Percentiles rank a stretch among this genome's conserved stretches.
Conservation (phyloP, 2,113 vertebrate species). For the Pelobates fuscus region DNA sequence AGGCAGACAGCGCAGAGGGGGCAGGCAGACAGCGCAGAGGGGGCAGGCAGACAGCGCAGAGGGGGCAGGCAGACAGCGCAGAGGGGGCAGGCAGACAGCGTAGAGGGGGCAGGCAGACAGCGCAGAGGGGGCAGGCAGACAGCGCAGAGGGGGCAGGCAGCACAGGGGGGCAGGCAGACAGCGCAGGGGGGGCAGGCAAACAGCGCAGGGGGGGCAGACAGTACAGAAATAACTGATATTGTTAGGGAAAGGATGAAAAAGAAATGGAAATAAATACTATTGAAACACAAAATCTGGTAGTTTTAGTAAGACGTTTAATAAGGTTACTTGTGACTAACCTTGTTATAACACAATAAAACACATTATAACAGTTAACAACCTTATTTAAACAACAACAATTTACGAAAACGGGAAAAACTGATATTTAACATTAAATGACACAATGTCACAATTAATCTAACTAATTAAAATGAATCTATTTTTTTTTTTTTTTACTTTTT, state of each 20-base stretch:
- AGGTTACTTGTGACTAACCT: background rate
- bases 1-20: too few species aligned
- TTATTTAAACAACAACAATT: background rate
- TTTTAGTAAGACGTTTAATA: conserved; percentile 1
- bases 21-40: too few species aligned
- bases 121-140: too few species aligned
- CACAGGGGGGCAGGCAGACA: too few species aligned
- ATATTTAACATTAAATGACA: background rate
- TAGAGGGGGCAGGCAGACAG: too few species aligned
- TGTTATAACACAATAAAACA: background rate
- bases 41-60: too few species aligned
- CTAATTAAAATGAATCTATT: too few species aligned
- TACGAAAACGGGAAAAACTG: background rate
- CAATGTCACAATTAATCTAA: background rate
- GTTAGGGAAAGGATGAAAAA: background rate
- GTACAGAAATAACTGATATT: background rate
- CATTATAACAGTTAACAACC: background rate
- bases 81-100: too few species aligned
- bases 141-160: too few species aligned
- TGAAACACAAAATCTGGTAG: background rate
- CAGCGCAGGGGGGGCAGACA: too few species aligned
- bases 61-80: too few species aligned
- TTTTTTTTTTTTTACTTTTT: background rate
- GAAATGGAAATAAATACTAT: conserved; percentile 1
- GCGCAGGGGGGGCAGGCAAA: too few species aligned